Conservation (phyloP, 1,140 invertebrate genomes). For the Lordiphosa mommai region DNA sequence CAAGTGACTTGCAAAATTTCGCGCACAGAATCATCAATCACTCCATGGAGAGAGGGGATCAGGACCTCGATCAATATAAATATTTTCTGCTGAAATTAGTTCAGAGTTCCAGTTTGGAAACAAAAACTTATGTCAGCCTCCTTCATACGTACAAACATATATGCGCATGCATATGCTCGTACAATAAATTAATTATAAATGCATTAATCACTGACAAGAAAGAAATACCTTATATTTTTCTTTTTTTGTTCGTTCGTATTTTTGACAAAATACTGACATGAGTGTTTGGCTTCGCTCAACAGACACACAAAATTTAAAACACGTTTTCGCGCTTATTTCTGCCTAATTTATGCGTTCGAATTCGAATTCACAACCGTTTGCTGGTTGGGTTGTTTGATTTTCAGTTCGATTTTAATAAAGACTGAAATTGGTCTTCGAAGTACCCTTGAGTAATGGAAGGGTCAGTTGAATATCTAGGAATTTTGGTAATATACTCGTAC, state of each 20-base stretch:
- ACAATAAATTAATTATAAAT: slow-evolving; percentile 78
- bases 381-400: slow-evolving; percentile 17
- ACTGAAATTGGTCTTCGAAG: slow-evolving; percentile 45
- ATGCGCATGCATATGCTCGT: slow-evolving; percentile 26
- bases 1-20: slow-evolving; percentile 71
- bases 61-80: slow-evolving; percentile 63
- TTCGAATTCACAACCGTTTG: slow-evolving; percentile 47
- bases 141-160: background rate
- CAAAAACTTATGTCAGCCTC: slow-evolving; percentile 1
- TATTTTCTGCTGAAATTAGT: slow-evolving; percentile 74
- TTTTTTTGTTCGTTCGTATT: slow-evolving; percentile 21
- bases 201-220: slow-evolving; percentile 76
- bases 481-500: too few relatives aligned
- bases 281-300: slow-evolving; percentile 51
- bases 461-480: background rate
- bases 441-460: too few relatives aligned
- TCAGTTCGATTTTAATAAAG: slow-evolving; percentile 35
- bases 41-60: slow-evolving; percentile 18
- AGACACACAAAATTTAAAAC: slow-evolving; percentile 74
- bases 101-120: slow-evolving; percentile 45
- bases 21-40: slow-evolving; percentile 60
- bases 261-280: slow-evolving; percentile 77
- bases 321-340: slow-evolving; percentile 76
- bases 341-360: slow-evolving; percentile 75
- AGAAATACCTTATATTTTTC: slow-evolving; percentile 2